Evolutionary conservation across 92 coral and sea anemone genomes (phyloP).

Genomic region (Heteractis magnifica): DNA sequence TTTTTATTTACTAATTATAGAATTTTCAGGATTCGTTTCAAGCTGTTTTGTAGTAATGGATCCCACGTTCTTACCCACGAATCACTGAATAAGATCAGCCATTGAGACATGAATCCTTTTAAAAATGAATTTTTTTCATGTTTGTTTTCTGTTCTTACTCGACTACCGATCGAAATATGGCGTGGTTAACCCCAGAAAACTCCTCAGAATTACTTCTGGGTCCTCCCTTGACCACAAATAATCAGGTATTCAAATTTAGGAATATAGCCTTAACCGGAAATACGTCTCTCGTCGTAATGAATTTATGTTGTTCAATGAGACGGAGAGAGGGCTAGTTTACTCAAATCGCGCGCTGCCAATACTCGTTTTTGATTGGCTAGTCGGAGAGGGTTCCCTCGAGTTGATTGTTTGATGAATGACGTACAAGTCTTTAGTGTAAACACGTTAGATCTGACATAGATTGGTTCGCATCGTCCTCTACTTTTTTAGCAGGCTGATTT

Average conservation of each 20-base stretch:
- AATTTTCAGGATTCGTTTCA: not conserved
- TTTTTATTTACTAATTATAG: not conserved
- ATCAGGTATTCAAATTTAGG: constrained; percentile 20
- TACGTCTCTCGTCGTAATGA: not conserved
- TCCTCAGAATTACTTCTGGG: not conserved
- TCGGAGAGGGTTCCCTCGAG: not conserved
- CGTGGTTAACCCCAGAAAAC: constrained; percentile 1
- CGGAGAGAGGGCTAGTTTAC: not conserved
- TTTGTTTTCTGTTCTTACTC: not conserved
- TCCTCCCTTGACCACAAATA: not conserved
- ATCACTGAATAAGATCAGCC: not conserved
- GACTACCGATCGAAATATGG: not conserved
- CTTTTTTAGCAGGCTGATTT: not conserved
- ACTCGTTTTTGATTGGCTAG: constrained; percentile 13
- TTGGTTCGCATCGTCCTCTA: not conserved
- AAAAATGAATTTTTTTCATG: not conserved
- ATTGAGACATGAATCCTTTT: not conserved
- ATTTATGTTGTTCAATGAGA: not conserved
- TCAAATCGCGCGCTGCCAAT: constrained; percentile 27
- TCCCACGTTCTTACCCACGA: not conserved
- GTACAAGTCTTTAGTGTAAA: not conserved
- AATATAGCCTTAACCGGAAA: constrained; percentile 11
- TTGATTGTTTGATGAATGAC: not conserved
- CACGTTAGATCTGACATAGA: not conserved
- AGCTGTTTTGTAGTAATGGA: not conserved